These are phyloP conservation scores for Hoplostethus atlanticus DNA, from an alignment of 2,797 vertebrate species.

Conservation along the genomic window DNA sequence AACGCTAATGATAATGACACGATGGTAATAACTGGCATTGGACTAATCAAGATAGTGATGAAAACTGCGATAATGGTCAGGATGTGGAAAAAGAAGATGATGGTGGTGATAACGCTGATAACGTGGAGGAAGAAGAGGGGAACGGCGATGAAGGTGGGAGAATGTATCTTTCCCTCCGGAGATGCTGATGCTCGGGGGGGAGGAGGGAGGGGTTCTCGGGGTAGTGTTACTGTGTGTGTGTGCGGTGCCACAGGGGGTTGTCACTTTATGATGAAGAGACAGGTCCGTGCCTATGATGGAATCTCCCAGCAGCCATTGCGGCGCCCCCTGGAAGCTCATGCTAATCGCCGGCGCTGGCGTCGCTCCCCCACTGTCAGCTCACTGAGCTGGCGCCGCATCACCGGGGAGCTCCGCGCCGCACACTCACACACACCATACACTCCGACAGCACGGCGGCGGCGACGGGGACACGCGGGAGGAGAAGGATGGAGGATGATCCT, in stretches of 20 bases:
- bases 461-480: constrained; percentile 50
- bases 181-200: constrained; percentile 47
- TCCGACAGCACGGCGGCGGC: constrained; percentile 42
- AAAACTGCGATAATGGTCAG: constrained; percentile 50
- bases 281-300: constrained; percentile 71
- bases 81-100: constrained; percentile 33
- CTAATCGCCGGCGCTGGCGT: constrained; percentile 76
- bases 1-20: constrained; percentile 38
- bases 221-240: constrained; percentile 50
- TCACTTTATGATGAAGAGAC: constrained; percentile 80
- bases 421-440: constrained; percentile 44
- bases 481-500: constrained; percentile 77
- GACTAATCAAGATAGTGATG: constrained; percentile 39
- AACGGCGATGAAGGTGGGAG: constrained; percentile 37
- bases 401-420: constrained; percentile 62
- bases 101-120: constrained; percentile 5
- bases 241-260: constrained; percentile 76
- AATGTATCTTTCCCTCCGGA: constrained; percentile 48
- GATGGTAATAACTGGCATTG: constrained; percentile 21
- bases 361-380: constrained; percentile 76
- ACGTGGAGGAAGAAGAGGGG: constrained; percentile 6
- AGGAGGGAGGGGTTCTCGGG: constrained; percentile 38
- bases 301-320: constrained; percentile 81
- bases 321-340: constrained; percentile 82
- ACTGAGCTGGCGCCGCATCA: constrained; percentile 78